A percentile compares a stretch with the other conserved stretches of the same genome.
Conservation (phyloP, 1,140 invertebrate species). For the Scylla paramamosain region DNA sequence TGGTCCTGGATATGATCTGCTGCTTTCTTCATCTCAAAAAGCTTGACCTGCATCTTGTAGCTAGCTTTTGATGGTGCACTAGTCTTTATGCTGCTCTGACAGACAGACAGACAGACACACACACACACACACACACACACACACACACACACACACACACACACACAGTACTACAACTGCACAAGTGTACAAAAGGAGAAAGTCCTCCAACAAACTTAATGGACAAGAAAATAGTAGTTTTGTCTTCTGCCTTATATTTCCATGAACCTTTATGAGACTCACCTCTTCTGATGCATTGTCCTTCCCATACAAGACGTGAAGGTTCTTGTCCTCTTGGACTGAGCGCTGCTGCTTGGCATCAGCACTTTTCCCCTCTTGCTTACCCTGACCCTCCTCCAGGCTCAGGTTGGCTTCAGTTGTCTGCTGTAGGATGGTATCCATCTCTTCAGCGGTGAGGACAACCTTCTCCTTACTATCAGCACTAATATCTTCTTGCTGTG, state of each 20-base stretch:
- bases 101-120: not conserved
- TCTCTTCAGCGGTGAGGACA: slow-evolving; percentile 40
- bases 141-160: not conserved
- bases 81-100: not conserved
- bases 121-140: not conserved
- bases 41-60: not conserved
- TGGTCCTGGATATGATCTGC: not conserved
- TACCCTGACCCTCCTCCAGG: not conserved
- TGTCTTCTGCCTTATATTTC: too few relatives aligned
- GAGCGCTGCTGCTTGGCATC: slow-evolving; percentile 1
- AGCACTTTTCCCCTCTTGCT: not conserved
- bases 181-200: not conserved
- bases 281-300: slow-evolving; percentile 45
- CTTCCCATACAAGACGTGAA: slow-evolving; percentile 48
- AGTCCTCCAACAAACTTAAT: too few relatives aligned
- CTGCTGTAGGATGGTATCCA: slow-evolving; percentile 60
- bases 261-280: not conserved
- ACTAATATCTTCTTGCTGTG: slow-evolving; percentile 25
- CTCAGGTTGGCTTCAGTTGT: slow-evolving; percentile 5
- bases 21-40: not conserved
- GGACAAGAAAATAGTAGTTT: too few relatives aligned
- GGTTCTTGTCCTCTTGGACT: slow-evolving; percentile 4
- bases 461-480: slow-evolving; percentile 40
- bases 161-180: not conserved
- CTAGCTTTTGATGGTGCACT: not conserved